These are phyloP conservation scores for Hycleus phaleratus DNA, from an alignment of 1,140 invertebrate species.

Conservation along the genomic window DNA sequence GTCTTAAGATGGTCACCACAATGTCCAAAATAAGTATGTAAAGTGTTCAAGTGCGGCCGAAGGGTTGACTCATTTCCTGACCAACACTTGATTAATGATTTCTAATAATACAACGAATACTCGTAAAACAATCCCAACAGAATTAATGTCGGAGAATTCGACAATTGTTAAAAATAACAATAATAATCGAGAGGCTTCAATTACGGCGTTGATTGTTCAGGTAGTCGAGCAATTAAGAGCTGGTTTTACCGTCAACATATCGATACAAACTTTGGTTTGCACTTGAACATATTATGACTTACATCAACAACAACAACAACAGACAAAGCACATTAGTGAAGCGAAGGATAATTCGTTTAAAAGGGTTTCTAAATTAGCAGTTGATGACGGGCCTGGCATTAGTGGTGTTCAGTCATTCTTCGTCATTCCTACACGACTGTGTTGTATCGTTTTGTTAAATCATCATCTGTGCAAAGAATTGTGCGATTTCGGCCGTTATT, in stretches of 20 bases:
- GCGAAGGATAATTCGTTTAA: slow-evolving; percentile 39
- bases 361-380: slow-evolving; percentile 40
- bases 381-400: slow-evolving; percentile 38
- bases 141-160: too few species aligned
- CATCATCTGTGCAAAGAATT: background rate
- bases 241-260: slow-evolving; percentile 12
- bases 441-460: slow-evolving; percentile 10
- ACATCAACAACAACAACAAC: slow-evolving; percentile 21
- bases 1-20: slow-evolving; percentile 31
- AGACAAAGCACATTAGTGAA: slow-evolving; percentile 35
- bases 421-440: slow-evolving; percentile 29
- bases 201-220: too few species aligned
- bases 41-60: slow-evolving; percentile 36
- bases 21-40: slow-evolving; percentile 36
- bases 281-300: slow-evolving; percentile 20
- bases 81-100: slow-evolving; percentile 42
- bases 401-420: slow-evolving; percentile 34
- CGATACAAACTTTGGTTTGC: slow-evolving; percentile 21
- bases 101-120: slow-evolving; percentile 27
- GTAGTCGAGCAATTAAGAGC: slow-evolving; percentile 6
- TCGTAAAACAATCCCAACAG: too few species aligned
- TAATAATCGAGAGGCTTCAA: too few species aligned
- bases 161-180: too few species aligned
- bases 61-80: slow-evolving; percentile 43
- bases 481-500: background rate